These are phyloP conservation scores for Mionectes macconnelli DNA, from an alignment of 2,113 vertebrate genomes.

Conservation along the genomic window DNA sequence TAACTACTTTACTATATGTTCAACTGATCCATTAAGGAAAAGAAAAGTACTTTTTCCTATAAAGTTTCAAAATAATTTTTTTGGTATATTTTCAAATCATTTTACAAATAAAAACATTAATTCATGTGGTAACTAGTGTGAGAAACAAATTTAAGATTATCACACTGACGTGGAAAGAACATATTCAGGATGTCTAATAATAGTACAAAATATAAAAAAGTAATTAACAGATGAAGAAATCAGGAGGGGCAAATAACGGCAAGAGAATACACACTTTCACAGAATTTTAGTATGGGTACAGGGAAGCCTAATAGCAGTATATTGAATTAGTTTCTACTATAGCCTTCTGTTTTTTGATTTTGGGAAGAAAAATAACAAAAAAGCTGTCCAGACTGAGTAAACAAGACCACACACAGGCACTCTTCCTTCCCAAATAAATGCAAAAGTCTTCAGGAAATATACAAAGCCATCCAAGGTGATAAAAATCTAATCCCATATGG, in stretches of 20 bases:
- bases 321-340: not conserved
- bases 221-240: not conserved
- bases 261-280: not conserved
- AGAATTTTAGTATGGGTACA: not conserved
- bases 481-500: not conserved
- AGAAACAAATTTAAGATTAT: not conserved
- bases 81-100: not conserved
- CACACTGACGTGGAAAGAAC: not conserved
- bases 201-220: not conserved
- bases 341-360: not conserved
- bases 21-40: not conserved
- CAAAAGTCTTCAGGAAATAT: slow-evolving; percentile 8
- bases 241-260: not conserved
- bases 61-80: not conserved
- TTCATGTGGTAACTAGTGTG: not conserved
- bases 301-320: not conserved
- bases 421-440: not conserved
- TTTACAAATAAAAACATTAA: not conserved
- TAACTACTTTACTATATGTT: not conserved
- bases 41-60: not conserved
- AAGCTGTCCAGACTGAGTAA: not conserved
- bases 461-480: not conserved
- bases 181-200: not conserved
- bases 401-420: slow-evolving; percentile 21
- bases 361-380: not conserved